phyloP scores from a whole-genome alignment of 1,140 invertebrate genomes.

The Drosophila rufa region DNA sequence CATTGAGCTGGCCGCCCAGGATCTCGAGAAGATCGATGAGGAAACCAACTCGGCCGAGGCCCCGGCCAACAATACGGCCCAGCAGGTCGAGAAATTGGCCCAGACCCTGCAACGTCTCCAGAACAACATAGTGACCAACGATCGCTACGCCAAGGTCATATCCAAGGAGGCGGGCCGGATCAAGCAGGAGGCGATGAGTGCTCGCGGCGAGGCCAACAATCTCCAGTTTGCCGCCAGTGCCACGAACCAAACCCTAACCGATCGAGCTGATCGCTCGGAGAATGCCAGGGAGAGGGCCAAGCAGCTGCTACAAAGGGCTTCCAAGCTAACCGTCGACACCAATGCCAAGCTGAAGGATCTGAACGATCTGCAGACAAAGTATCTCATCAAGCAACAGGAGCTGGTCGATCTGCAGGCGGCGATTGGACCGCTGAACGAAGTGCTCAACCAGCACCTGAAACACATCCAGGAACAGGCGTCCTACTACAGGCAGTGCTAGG shows the following conservation, averaged over 20 bases:
- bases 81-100: conserved; percentile 89
- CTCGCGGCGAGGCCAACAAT: conserved; percentile 71
- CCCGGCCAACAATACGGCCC: conserved; percentile 90
- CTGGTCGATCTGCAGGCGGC: conserved; percentile 85
- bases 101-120: conserved; percentile 90
- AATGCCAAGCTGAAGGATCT: conserved; percentile 91
- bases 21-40: conserved; percentile 88
- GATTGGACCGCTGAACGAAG: conserved; percentile 86
- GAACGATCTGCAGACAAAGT: conserved; percentile 73
- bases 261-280: conserved; percentile 88
- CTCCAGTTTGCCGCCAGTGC: conserved; percentile 79
- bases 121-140: conserved; percentile 91
- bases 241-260: conserved; percentile 87
- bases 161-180: conserved; percentile 87
- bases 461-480: conserved; percentile 87
- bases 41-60: conserved; percentile 91
- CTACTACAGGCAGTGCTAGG: conserved; percentile 80
- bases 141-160: conserved; percentile 87
- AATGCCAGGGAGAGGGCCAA: conserved; percentile 90
- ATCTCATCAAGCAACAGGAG: conserved; percentile 86
- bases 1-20: conserved; percentile 90
- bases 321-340: conserved; percentile 91
- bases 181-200: conserved; percentile 85
- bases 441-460: conserved; percentile 86
- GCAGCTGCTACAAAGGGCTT: conserved; percentile 90